These are phyloP conservation scores for Kudoa iwatai DNA, from an alignment of 30 jellyfish, hydroid and myxozoan species.

Conservation along the genomic window DNA sequence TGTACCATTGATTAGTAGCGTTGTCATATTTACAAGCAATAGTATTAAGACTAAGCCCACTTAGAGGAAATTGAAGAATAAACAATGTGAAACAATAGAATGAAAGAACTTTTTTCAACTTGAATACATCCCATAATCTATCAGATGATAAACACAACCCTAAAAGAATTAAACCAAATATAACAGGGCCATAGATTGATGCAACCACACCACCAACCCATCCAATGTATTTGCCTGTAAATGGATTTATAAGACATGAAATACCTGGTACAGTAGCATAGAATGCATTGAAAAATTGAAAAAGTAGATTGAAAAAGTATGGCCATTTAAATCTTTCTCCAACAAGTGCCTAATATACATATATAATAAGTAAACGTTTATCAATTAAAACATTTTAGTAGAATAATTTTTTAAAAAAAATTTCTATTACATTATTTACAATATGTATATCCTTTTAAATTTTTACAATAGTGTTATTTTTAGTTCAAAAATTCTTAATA, in stretches of 20 bases:
- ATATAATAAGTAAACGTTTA: too few species aligned
- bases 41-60: conserved; percentile 65
- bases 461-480: too few species aligned
- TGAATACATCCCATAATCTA: conserved; percentile 9
- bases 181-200: conserved; percentile 18
- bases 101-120: conserved; percentile 31
- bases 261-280: conserved; percentile 94
- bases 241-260: conserved; percentile 60
- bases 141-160: conserved; percentile 4
- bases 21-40: conserved; percentile 46
- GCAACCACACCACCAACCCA: conserved; percentile 87
- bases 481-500: too few species aligned
- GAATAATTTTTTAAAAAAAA: too few species aligned
- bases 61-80: conserved; percentile 56
- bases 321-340: conserved; percentile 89
- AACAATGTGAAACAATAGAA: conserved; percentile 44
- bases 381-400: too few species aligned
- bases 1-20: conserved; percentile 12
- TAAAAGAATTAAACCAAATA: conserved; percentile 16
- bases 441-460: too few species aligned
- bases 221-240: conserved; percentile 46
- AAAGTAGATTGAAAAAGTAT: conserved; percentile 14
- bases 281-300: conserved; percentile 37
- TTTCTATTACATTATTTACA: too few species aligned
- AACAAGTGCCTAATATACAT: conserved; percentile 9